These are phyloP conservation scores for Pogonocichla stellata DNA, from an alignment of 2,113 vertebrate species.

Conservation along the genomic window DNA sequence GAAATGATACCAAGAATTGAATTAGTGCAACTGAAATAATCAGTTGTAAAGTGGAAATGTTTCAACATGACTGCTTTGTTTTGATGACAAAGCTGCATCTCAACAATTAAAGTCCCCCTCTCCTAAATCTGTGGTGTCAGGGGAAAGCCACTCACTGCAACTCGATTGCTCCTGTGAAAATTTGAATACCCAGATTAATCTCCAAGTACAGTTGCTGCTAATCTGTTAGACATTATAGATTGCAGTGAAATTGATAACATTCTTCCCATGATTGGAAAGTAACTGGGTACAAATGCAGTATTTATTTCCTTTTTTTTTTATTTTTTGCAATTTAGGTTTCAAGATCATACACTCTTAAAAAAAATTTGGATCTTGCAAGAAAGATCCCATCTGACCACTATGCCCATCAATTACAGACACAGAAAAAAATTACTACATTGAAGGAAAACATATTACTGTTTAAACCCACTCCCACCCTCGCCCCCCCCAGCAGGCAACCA, in stretches of 20 bases:
- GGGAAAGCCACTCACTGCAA: neutral
- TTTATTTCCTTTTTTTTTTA: neutral
- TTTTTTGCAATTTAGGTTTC: neutral
- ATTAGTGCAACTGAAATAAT: neutral
- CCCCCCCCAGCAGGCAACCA: neutral
- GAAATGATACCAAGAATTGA: neutral
- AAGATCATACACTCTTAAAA: neutral
- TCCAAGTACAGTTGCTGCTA: neutral
- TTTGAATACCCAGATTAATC: neutral
- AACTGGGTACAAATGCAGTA: neutral
- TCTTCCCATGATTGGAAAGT: neutral
- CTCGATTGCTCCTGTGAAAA: neutral
- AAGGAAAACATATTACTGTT: neutral
- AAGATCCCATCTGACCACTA: neutral
- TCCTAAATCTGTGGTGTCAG: neutral
- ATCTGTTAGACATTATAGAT: neutral
- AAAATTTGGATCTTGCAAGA: neutral
- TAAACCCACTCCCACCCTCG: rapidly evolving
- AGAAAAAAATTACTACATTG: neutral
- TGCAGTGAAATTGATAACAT: neutral
- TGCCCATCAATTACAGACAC: neutral
- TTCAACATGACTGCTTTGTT: neutral
- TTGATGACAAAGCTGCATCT: neutral
- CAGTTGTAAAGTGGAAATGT: neutral
- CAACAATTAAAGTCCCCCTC: neutral